Percentiles rank a stretch among this genome's conserved stretches.
These are phyloP conservation scores for Limnephilus lunatus DNA, from an alignment of 2,888 invertebrate species.

Conservation along the genomic window DNA sequence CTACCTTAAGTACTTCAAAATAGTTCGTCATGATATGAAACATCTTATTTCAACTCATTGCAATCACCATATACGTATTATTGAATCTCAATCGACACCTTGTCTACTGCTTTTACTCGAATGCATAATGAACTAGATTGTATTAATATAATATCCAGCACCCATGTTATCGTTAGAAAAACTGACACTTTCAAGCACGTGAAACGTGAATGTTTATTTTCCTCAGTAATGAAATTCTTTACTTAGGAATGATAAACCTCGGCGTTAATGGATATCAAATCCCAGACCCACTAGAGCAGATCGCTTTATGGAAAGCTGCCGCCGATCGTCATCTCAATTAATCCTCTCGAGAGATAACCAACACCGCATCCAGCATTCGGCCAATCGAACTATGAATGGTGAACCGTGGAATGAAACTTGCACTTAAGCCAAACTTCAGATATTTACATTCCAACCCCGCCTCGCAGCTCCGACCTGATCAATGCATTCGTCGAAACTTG, in stretches of 20 bases:
- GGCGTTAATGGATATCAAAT: conserved; percentile 36
- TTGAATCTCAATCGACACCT: not conserved
- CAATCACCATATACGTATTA: not conserved
- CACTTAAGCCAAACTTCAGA: conserved; percentile 29
- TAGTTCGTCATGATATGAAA: not conserved
- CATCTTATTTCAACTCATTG: not conserved
- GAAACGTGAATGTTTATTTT: not conserved
- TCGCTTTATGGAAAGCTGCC: conserved; percentile 47
- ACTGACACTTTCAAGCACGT: not conserved
- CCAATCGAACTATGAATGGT: conserved; percentile 7
- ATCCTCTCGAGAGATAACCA: conserved; percentile 38
- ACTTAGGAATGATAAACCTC: not conserved
- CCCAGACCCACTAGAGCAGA: conserved; percentile 35
- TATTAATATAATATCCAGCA: not conserved
- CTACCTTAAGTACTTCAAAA: not conserved
- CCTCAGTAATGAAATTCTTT: not conserved
- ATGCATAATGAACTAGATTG: no score
- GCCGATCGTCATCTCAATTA: conserved; percentile 42
- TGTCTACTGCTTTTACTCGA: not conserved
- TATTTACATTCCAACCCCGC: conserved; percentile 26
- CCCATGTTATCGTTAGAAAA: not conserved
- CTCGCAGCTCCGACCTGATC: not conserved
- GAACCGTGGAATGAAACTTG: conserved; percentile 23
- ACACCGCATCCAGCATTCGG: conserved; percentile 12
- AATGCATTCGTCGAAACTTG: conserved; percentile 41